Evolutionary conservation across 2,888 invertebrate species (phyloP).

Genomic region (Lepidocyrtinus sp.): DNA sequence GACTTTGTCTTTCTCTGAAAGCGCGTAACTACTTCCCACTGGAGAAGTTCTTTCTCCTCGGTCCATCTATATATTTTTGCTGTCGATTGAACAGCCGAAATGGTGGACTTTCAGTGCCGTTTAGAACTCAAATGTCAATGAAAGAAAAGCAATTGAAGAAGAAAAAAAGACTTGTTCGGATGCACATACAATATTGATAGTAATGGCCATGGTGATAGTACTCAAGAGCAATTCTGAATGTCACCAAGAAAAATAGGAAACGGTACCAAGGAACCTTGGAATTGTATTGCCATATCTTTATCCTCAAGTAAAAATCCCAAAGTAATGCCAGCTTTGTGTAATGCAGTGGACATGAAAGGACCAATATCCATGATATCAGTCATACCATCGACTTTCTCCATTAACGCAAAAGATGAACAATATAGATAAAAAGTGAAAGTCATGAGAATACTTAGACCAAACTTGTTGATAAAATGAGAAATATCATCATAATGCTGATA

Average conservation of each 20-base stretch:
- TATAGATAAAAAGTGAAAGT: slow-evolving; percentile 16
- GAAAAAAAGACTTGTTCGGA: slow-evolving; percentile 26
- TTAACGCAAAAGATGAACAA: slow-evolving; percentile 9
- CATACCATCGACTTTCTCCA: slow-evolving; percentile 12
- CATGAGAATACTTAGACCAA: slow-evolving; percentile 1
- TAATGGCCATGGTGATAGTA: slow-evolving; percentile 19
- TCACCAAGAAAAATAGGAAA: slow-evolving; percentile 37
- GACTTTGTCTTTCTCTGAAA: slow-evolving; percentile 32
- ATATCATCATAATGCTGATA: slow-evolving; percentile 10
- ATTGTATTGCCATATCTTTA: not conserved
- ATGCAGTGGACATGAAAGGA: slow-evolving; percentile 18
- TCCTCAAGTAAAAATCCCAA: slow-evolving; percentile 8
- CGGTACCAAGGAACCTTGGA: not conserved
- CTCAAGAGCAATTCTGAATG: slow-evolving; percentile 31
- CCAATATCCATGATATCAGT: slow-evolving; percentile 5
- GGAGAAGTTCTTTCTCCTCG: slow-evolving; percentile 25
- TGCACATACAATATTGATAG: slow-evolving; percentile 37
- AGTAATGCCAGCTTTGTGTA: slow-evolving; percentile 11
- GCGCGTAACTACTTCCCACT: slow-evolving; percentile 29
- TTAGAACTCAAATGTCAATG: slow-evolving; percentile 8
- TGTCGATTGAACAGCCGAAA: slow-evolving; percentile 31
- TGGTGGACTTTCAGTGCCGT: not conserved
- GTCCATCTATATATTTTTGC: slow-evolving; percentile 37
- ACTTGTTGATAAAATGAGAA: slow-evolving; percentile 15
- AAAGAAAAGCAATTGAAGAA: slow-evolving; percentile 37